Conservation (phyloP, 2,113 vertebrate genomes). For the Zonotrichia leucophrys region DNA sequence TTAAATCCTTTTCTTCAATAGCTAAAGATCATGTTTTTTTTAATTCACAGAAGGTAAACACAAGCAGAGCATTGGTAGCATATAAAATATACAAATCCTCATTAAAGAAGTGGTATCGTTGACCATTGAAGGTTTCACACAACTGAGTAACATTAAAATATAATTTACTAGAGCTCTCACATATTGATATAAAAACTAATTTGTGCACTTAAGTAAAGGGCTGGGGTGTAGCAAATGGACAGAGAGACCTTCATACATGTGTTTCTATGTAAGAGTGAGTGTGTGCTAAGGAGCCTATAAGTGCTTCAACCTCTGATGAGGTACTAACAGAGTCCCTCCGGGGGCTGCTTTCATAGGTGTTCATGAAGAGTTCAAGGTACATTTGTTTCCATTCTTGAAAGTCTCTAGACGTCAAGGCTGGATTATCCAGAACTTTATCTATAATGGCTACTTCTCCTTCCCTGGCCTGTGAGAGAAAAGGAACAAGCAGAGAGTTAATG, state of each 20-base stretch:
- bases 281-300: slow-evolving; percentile 87
- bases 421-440: slow-evolving; percentile 93
- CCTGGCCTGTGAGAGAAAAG: slow-evolving; percentile 89
- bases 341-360: slow-evolving; percentile 76
- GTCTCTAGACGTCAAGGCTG: slow-evolving; percentile 92
- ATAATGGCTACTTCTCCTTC: slow-evolving; percentile 97
- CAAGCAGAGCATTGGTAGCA: slow-evolving; percentile 67
- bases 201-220: slow-evolving; percentile 58
- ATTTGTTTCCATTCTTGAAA: slow-evolving; percentile 97
- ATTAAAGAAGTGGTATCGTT: slow-evolving; percentile 65
- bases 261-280: slow-evolving; percentile 98
- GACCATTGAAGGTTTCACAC: slow-evolving; percentile 68
- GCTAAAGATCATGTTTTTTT: slow-evolving; percentile 52
- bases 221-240: slow-evolving; percentile 38
- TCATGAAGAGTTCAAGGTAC: slow-evolving; percentile 93
- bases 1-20: slow-evolving; percentile 67
- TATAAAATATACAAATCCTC: slow-evolving; percentile 81
- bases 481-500: slow-evolving; percentile 60
- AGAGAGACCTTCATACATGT: slow-evolving; percentile 83
- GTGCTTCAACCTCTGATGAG: slow-evolving; percentile 81
- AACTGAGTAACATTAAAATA: slow-evolving; percentile 77
- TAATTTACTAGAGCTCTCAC: slow-evolving; percentile 69
- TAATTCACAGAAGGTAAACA: slow-evolving; percentile 75
- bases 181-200: slow-evolving; percentile 73
- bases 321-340: slow-evolving; percentile 72